Base-by-base conservation (phyloP, 2,797 vertebrate species). In the Agapornis canus region DNA sequence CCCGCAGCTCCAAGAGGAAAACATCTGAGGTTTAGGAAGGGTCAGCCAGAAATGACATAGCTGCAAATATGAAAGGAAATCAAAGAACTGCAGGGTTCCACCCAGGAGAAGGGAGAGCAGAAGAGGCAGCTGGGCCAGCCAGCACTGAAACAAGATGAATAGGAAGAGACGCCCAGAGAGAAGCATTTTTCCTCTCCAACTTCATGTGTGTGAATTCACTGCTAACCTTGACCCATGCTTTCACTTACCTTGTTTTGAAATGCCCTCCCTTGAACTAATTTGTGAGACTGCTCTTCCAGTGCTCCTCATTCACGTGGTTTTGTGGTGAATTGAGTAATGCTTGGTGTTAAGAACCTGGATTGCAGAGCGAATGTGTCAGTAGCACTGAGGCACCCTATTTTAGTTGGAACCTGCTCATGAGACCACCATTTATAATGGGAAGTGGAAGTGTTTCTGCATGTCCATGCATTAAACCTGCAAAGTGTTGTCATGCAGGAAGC, bases 1-100 rank as follows among this genome's bases (percentile, higher is more conserved):
- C 35, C 90, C 59, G 45, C 80, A 69, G 88, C 64, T 86, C 86
- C 1, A 5, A 65, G 86, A 92, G 93, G 52, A 91, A 95, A 96
- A 92, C 61, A 78, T 75, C 84, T 12, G n/a, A 87, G 82, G 45
- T 85, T 83, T 86, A 61, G 85, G 69, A 83, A 92, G 86, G 89
- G 66, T 93, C 94, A 96, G 93, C 96, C 91, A 91, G 96, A 49
- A 94, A 82, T 77, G 78, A 69, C 68, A 57, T 10, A 82, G 60
- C 90, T 93, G 78, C 60, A 70, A 68, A 77, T 8, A 64, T 8
- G 47, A 66, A 80, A 90, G 75, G 89, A 80, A 87, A 87, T 78
- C 78, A 54, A 59, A 91, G 93, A 90, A 48, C 92, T 92, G 80
- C 80, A 79, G 93, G 85, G 90, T 73, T 76, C 73, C 73, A 4